phyloP scores from a whole-genome alignment of 2,113 vertebrate species.

The sheep (Ovis aries) region DNA sequence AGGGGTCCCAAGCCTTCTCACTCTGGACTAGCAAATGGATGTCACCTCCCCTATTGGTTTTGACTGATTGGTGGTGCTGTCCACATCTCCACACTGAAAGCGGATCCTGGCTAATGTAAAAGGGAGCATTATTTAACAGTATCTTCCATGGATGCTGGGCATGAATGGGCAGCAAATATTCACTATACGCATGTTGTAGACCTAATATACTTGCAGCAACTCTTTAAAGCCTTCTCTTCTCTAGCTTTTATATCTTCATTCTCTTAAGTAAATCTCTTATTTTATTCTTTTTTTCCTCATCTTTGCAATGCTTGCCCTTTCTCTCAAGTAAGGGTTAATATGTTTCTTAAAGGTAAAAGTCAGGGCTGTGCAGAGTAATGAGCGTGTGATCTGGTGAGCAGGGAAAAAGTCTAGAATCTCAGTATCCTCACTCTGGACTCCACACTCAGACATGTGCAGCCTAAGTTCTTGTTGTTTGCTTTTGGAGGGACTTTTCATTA shows the following conservation, averaged over 20 bases:
- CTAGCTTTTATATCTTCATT: background rate
- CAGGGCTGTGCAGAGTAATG: no score
- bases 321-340: background rate
- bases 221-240: background rate
- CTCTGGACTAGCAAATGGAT: no score
- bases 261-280: background rate
- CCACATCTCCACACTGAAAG: background rate
- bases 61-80: background rate
- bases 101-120: background rate
- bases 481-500: background rate
- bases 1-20: no score
- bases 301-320: background rate
- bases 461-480: background rate
- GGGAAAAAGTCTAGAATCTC: background rate
- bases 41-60: background rate
- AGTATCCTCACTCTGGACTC: fast-evolving
- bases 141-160: background rate
- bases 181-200: no score
- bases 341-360: background rate
- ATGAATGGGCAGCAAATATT: background rate
- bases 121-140: background rate
- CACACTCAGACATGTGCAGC: background rate
- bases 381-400: background rate
- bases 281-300: background rate
- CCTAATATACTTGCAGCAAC: background rate